Evolutionary conservation across 1,140 invertebrate genomes (phyloP), one percentile per base, ranked within the genome.

Genomic region (Eupristina koningsbergeri): DNA sequence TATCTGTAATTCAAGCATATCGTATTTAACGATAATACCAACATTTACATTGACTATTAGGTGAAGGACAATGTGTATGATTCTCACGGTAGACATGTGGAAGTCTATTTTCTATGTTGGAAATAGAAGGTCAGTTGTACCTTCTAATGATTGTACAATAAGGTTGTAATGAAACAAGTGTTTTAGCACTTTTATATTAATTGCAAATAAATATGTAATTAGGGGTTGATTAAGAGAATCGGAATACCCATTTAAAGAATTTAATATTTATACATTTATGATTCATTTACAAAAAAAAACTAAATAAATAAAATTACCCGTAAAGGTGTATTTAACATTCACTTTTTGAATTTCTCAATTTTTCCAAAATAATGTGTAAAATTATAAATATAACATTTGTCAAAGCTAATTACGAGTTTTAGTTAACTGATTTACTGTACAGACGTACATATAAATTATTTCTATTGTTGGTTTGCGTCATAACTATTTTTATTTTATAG

Each of bases 61-160:
- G 80, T 85, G 84, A 85, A 85, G 84, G 84, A 81, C 80, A 85
- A 85, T 78, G 75, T 39, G 41, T 79, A 26, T 31, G 74, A 85
- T 82, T 85, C 80, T 85, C 84, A 85, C 80, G 84, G 50, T 85
- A 74, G n/a, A 34, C 75, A 82, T 77, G 67, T 85, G 67, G 80
- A 85, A 82, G 80, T 85, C 64, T 75, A 85, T 85, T 82, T 85
- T 85, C 64, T 41, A n/a, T 67, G 39, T 34, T n/a, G 75, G 29
- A 41, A 69, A 85, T 81, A 80, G 61, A 84, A 84, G 84, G 84
- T 81, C 84, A 41, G 45, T 75, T 64, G n/a, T 75, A 82, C 75
- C 67, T 82, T 85, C 84, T 82, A 85, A 82, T 85, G 64, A 45
- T 73, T 67, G 29, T 47, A 69, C 31, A 22, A 75, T 45, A 84